Percentiles rank a stretch among this genome's conserved stretches.
Conservation (phyloP, 1,140 invertebrate species). For the Tetramorium parvispinum region DNA sequence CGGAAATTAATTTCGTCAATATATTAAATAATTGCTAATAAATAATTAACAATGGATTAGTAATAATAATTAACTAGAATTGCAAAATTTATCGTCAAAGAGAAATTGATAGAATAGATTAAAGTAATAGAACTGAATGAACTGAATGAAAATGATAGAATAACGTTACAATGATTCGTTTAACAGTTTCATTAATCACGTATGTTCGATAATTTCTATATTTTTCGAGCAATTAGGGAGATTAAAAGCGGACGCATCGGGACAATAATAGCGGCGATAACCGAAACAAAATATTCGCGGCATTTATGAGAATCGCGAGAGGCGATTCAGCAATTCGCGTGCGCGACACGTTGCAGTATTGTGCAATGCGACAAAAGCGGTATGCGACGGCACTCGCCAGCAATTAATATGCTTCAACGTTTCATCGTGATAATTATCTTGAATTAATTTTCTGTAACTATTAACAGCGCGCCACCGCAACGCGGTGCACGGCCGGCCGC, state of each 20-base stretch:
- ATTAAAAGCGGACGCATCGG: conserved; percentile 10
- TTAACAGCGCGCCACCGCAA: conserved; percentile 23
- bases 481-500: not conserved
- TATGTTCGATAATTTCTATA: conserved; percentile 1
- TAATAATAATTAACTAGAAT: conserved; percentile 27
- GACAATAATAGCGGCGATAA: conserved; percentile 14
- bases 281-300: conserved; percentile 27
- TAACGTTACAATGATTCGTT: not conserved
- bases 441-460: conserved; percentile 66
- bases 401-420: conserved; percentile 56
- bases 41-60: conserved; percentile 43
- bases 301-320: conserved; percentile 14
- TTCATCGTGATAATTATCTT: conserved; percentile 67
- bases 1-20: conserved; percentile 8
- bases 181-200: conserved; percentile 35
- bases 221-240: conserved; percentile 25
- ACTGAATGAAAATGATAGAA: conserved; percentile 3
- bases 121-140: not conserved
- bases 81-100: not conserved
- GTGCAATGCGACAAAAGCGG: conserved; percentile 45
- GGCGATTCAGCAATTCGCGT: conserved; percentile 30
- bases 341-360: conserved; percentile 23
- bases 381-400: not conserved
- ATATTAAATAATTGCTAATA: conserved; percentile 6
- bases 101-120: not conserved